These are phyloP conservation scores for Sitodiplosis mosellana DNA, from an alignment of 1,140 invertebrate genomes.

Conservation along the genomic window DNA sequence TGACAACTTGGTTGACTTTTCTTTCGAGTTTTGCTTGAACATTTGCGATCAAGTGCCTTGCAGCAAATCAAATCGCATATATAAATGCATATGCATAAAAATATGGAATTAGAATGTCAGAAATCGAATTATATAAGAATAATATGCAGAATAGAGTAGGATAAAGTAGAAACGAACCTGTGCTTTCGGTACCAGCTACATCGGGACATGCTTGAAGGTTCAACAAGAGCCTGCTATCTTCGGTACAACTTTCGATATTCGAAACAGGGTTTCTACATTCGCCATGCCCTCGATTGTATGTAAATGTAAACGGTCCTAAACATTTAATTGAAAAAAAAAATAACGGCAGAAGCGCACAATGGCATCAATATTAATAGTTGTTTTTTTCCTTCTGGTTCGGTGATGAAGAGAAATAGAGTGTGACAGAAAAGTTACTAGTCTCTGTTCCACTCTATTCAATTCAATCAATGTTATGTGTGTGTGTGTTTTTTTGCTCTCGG, in stretches of 20 bases:
- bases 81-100: no score
- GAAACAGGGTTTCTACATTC: conserved; percentile 70
- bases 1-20: background rate
- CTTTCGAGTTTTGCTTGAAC: no score
- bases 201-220: conserved; percentile 85
- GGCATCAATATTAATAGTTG: background rate
- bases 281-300: conserved; percentile 51
- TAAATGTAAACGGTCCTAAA: conserved; percentile 28
- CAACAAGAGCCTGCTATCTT: conserved; percentile 66
- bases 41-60: no score
- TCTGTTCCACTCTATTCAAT: no score
- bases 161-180: conserved; percentile 32
- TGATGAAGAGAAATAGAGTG: background rate
- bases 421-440: no score
- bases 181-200: conserved; percentile 63
- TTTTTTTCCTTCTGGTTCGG: background rate
- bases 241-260: conserved; percentile 74
- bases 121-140: background rate
- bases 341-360: background rate
- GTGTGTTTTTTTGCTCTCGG: background rate
- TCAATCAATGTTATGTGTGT: background rate
- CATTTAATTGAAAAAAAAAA: background rate
- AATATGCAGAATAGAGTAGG: background rate
- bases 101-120: no score
- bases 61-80: no score